Evolutionary conservation across 2,797 vertebrate species (phyloP).

Genomic region (Pyrocephalus nanus): DNA sequence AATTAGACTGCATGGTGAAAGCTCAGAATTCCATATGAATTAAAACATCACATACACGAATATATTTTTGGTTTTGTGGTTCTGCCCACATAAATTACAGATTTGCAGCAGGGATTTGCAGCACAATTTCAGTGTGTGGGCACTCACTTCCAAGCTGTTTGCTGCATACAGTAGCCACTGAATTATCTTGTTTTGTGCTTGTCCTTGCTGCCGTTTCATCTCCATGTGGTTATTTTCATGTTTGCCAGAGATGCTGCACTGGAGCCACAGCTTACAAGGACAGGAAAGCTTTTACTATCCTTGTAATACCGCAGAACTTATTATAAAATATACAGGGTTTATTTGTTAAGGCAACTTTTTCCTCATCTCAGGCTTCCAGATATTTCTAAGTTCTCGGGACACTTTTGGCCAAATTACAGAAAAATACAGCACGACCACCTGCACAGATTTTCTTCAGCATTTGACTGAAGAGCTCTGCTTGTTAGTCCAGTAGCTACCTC

Average conservation of each 20-base stretch:
- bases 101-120: not conserved
- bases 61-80: not conserved
- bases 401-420: not conserved
- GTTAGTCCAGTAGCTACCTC: conserved; percentile 35
- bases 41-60: not conserved
- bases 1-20: not conserved
- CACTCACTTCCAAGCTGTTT: not conserved
- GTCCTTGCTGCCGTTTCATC: not conserved
- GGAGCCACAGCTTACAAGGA: not conserved
- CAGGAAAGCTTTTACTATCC: not conserved
- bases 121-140: not conserved
- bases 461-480: not conserved
- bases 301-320: not conserved
- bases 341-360: not conserved
- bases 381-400: conserved; percentile 11
- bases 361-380: not conserved
- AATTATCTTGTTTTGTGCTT: not conserved
- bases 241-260: not conserved
- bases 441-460: not conserved
- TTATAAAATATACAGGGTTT: not conserved
- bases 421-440: not conserved
- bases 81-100: not conserved
- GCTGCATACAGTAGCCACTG: not conserved
- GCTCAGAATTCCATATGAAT: not conserved
- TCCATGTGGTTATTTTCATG: not conserved